These are phyloP conservation scores for Origma solitaria DNA, from an alignment of 2,113 vertebrate species.

Conservation along the genomic window DNA sequence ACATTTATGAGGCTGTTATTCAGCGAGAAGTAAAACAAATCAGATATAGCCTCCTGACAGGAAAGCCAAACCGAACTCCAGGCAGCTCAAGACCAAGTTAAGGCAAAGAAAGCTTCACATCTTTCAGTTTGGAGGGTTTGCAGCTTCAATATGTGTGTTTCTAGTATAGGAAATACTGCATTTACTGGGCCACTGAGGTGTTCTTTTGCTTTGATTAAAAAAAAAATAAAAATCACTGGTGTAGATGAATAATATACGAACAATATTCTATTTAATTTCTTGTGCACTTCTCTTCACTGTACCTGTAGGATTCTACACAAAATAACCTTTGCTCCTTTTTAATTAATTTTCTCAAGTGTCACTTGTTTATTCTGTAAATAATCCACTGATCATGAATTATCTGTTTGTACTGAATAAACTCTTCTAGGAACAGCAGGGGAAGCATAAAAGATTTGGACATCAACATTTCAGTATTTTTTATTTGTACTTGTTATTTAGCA, in stretches of 20 bases:
- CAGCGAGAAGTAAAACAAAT: neutral
- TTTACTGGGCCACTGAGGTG: neutral
- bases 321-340: neutral
- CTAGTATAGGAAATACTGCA: neutral
- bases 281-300: neutral
- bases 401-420: neutral
- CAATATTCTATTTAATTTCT: neutral
- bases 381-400: neutral
- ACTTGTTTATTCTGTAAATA: neutral
- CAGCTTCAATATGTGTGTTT: neutral
- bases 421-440: neutral
- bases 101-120: neutral
- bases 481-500: neutral
- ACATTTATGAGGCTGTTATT: neutral
- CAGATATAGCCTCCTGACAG: neutral
- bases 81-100: neutral
- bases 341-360: neutral
- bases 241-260: neutral
- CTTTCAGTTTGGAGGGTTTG: neutral
- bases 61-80: neutral
- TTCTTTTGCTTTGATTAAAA: neutral
- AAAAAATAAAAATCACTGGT: fast-evolving
- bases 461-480: neutral
- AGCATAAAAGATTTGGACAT: neutral
- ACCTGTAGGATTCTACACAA: neutral